Percentiles rank a stretch among this genome's conserved stretches.
phyloP scores from a whole-genome alignment of 2,888 invertebrate species.

The Elysia crispata region DNA sequence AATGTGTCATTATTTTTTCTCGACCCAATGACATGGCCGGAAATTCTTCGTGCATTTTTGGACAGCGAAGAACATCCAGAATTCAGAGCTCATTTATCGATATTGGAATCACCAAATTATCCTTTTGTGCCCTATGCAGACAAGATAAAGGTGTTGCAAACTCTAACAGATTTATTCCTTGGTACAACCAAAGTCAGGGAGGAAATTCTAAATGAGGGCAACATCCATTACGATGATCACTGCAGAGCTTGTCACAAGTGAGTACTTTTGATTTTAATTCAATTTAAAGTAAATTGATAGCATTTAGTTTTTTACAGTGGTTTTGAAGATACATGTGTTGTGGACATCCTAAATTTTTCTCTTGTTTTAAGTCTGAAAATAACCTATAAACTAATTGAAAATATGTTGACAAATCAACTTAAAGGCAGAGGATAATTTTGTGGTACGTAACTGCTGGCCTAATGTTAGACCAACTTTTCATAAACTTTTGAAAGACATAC shows the following conservation, averaged over 20 bases:
- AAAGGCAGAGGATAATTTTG: too few species aligned
- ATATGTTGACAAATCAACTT: too few species aligned
- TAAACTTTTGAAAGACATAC: too few species aligned
- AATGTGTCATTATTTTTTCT: constrained; percentile 94
- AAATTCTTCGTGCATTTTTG: constrained; percentile 91
- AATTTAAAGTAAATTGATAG: too few species aligned
- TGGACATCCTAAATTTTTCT: background rate
- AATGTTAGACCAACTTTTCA: too few species aligned
- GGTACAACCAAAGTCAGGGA: constrained; percentile 95
- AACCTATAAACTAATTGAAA: too few species aligned
- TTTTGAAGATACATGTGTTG: too few species aligned
- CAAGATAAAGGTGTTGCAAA: constrained; percentile 82
- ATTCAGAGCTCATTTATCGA: constrained; percentile 68
- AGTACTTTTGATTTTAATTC: constrained; percentile 53
- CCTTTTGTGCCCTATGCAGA: constrained; percentile 72
- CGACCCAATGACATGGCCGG: constrained; percentile 98
- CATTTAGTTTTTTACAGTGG: too few species aligned
- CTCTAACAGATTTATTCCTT: constrained; percentile 95
- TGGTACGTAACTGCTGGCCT: too few species aligned
- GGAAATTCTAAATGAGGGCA: constrained; percentile 94
- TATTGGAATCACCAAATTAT: constrained; percentile 71
- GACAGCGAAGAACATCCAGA: constrained; percentile 86
- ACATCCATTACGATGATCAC: constrained; percentile 78
- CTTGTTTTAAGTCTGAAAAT: background rate
- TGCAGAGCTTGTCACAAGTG: constrained; percentile 77